Conservation (phyloP, 2,113 vertebrate species). For the Pelvicachromis taeniatus region DNA sequence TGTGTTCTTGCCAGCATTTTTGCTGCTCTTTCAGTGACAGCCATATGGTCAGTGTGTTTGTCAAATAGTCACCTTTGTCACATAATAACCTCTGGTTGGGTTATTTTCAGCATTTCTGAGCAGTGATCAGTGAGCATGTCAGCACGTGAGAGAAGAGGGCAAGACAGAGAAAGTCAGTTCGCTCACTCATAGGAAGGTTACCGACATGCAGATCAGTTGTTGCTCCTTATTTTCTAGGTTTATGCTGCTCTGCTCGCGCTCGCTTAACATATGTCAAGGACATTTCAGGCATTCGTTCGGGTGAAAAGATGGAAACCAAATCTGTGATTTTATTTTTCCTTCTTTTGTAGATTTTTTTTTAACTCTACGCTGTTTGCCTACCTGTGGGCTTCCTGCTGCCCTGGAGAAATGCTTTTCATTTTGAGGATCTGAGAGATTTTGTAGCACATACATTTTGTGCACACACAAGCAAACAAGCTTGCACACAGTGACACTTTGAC, state of each 20-base stretch:
- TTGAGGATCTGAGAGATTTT: not conserved
- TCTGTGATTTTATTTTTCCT: not conserved
- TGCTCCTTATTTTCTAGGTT: not conserved
- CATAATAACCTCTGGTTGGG: conserved; percentile 19
- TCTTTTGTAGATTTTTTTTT: not conserved
- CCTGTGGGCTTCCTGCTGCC: not conserved
- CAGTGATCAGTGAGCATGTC: not conserved
- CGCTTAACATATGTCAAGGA: not conserved
- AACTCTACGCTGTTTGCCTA: not conserved
- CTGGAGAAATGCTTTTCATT: not conserved
- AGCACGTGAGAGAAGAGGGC: not conserved
- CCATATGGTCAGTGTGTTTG: conserved; percentile 49
- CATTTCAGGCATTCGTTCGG: not conserved
- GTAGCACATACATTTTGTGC: not conserved
- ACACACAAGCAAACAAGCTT: not conserved
- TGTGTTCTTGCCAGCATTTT: conserved; percentile 23
- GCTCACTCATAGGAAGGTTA: not conserved
- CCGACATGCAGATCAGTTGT: not conserved
- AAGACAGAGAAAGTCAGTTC: not conserved
- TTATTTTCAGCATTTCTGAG: conserved; percentile 19
- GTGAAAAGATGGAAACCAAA: not conserved
- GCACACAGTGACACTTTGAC: not conserved
- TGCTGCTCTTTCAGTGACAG: conserved; percentile 29
- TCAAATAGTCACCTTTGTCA: conserved; percentile 30
- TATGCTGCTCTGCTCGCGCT: not conserved